phyloP scores from a whole-genome alignment of 2,797 vertebrate species.

The Streptopelia turtur region DNA sequence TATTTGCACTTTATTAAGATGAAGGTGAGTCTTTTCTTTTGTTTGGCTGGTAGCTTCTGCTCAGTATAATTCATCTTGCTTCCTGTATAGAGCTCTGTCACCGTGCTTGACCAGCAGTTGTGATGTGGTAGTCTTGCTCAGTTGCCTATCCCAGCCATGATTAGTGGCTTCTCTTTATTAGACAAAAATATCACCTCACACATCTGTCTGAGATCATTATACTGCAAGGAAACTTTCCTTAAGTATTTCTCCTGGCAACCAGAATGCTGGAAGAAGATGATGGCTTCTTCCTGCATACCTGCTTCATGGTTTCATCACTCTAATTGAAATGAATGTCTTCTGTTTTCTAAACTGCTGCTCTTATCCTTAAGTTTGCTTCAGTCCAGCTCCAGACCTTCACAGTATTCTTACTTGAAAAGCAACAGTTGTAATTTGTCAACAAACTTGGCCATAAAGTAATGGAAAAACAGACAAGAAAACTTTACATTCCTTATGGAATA shows the following conservation, averaged over 20 bases:
- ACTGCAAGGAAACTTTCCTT: not conserved
- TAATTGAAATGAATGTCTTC: not conserved
- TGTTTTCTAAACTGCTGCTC: not conserved
- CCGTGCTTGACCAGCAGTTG: not conserved
- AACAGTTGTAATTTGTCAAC: not conserved
- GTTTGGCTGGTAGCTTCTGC: not conserved
- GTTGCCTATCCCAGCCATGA: not conserved
- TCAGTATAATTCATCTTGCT: not conserved
- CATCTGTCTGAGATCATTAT: not conserved
- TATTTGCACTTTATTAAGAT: not conserved
- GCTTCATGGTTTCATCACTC: not conserved
- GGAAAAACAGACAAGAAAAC: not conserved
- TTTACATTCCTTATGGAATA: not conserved
- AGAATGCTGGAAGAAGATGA: not conserved
- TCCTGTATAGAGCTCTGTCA: not conserved
- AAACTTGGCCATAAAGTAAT: not conserved
- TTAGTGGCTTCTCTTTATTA: not conserved
- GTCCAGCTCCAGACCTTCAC: not conserved
- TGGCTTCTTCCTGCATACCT: not conserved
- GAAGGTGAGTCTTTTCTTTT: not conserved
- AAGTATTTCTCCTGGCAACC: slow-evolving; percentile 1
- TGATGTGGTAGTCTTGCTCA: not conserved
- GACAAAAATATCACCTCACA: not conserved
- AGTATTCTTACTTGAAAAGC: not conserved
- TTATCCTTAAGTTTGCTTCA: not conserved